Evolutionary conservation across 2,888 invertebrate genomes (phyloP), one percentile per base, ranked within the genome.

Genomic region (Callinectes sapidus): DNA sequence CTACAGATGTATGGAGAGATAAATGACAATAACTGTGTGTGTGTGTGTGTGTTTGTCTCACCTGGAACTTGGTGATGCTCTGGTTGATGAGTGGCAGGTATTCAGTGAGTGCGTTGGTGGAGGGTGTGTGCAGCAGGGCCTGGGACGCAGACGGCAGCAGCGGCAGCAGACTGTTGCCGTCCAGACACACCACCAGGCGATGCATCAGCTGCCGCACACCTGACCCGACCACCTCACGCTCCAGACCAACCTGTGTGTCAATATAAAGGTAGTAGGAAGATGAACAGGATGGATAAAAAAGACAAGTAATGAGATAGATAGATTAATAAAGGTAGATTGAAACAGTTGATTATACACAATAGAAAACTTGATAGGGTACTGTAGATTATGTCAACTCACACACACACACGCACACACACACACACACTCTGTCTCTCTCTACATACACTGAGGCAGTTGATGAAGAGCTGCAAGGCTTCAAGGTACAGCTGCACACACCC

Each of bases 51-150:
- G 39, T 39, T 2, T 39, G 39, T 66, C 35, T 91, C 95, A 96
- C 96, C 96, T 96, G 96, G 95, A 96, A 96, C 95, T 97, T 97
- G 93, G 96, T 95, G 90, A 97, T 96, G 86, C 97, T 96, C 95
- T 97, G 97, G 95, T 96, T 96, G 94, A 97, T 96, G 61, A 97
- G 95, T 1, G 96, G 96, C 87, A 97, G 96, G 95, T 96, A 96
- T 95, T 97, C 96, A 93, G 96, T 95, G 28, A 95, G 95, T 23
- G 95, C 95, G 42, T 95, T 95, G 61, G 95, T 95, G 81, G 95
- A 95, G 32, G 95, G 95, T 35, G 95, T 95, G 92, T 96, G 96
- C 55, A 96, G 95, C 54, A 96, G 95, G 71, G 95, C 95, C 95
- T 96, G 96, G 77, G 96, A 95, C 85, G 96, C 96, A 3, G 95